These are phyloP conservation scores for Telmatherina bonti DNA, from an alignment of 2,797 vertebrate species.

Conservation along the genomic window DNA sequence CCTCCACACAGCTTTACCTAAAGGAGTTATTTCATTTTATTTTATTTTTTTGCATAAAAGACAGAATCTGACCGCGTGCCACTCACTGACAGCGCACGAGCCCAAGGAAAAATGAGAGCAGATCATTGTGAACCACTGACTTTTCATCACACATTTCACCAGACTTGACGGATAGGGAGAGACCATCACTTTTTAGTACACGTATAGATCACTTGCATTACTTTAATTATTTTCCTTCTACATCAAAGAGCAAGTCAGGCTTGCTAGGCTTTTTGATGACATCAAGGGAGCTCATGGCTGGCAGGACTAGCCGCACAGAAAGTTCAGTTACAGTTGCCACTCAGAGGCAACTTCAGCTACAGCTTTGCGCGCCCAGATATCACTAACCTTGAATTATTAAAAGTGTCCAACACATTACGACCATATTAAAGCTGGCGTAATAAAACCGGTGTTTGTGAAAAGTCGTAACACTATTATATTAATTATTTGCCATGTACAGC, in stretches of 20 bases:
- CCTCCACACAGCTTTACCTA: slow-evolving; percentile 79
- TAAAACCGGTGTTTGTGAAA: slow-evolving; percentile 38
- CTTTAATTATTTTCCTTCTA: slow-evolving; percentile 72
- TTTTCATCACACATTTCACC: slow-evolving; percentile 75
- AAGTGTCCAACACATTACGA: slow-evolving; percentile 34
- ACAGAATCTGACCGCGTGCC: slow-evolving; percentile 61
- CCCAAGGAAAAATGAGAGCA: slow-evolving; percentile 35
- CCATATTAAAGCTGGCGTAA: slow-evolving; percentile 30
- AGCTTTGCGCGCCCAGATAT: slow-evolving; percentile 3
- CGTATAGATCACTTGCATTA: slow-evolving; percentile 64
- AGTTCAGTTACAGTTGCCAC: slow-evolving; percentile 43
- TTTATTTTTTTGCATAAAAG: slow-evolving; percentile 67
- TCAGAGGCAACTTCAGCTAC: slow-evolving; percentile 34
- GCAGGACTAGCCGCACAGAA: slow-evolving; percentile 38
- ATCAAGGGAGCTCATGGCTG: slow-evolving; percentile 52
- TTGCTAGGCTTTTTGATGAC: slow-evolving; percentile 70
- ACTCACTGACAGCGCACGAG: slow-evolving; percentile 42
- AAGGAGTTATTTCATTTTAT: slow-evolving; percentile 76
- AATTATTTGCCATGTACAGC: background rate
- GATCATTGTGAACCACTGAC: slow-evolving; percentile 46
- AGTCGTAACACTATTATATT: background rate
- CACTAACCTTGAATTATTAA: slow-evolving; percentile 42
- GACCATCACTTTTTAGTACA: slow-evolving; percentile 69
- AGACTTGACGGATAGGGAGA: slow-evolving; percentile 62
- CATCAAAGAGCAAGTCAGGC: slow-evolving; percentile 67